phyloP scores from a whole-genome alignment of 2,888 invertebrate genomes.

The Octonoba sinensis region DNA sequence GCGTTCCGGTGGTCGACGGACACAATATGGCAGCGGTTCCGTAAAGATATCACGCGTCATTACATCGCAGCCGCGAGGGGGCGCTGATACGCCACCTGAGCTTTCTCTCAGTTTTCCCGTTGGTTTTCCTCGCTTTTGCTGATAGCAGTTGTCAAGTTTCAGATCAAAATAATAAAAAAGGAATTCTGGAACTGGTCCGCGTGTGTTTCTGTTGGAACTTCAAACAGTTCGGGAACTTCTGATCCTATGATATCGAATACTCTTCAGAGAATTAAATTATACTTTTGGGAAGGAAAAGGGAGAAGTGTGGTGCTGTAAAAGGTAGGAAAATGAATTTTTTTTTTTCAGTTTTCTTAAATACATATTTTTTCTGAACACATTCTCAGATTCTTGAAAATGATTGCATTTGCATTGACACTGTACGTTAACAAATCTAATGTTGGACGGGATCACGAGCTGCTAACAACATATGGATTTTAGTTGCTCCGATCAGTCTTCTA shows the following conservation, averaged over 20 bases:
- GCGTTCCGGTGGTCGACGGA: constrained; percentile 27
- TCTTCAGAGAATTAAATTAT: constrained; percentile 33
- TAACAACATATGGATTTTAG: too few species aligned
- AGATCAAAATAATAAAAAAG: constrained; percentile 14
- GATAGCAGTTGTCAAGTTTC: constrained; percentile 25
- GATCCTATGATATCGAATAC: constrained; percentile 9
- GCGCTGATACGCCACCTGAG: constrained; percentile 44
- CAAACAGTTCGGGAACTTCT: constrained; percentile 22
- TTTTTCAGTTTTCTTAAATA: too few species aligned
- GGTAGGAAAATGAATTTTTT: constrained; percentile 6
- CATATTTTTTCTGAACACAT: too few species aligned
- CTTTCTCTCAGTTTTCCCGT: neutral
- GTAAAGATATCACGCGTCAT: constrained; percentile 33
- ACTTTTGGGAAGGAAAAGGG: constrained; percentile 12
- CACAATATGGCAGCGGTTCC: constrained; percentile 32
- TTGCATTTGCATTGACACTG: too few species aligned
- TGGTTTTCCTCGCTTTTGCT: constrained; percentile 20
- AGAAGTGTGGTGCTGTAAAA: neutral
- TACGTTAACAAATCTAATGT: too few species aligned
- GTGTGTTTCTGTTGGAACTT: constrained; percentile 19
- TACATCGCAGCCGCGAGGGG: constrained; percentile 28
- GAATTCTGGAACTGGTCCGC: constrained; percentile 9
- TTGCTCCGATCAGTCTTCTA: too few species aligned
- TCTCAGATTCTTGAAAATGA: too few species aligned
- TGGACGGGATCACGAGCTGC: too few species aligned